Percentiles rank a stretch among this genome's conserved stretches.
Conservation (phyloP, 2,113 vertebrate genomes). For the Hippotragus niger region DNA sequence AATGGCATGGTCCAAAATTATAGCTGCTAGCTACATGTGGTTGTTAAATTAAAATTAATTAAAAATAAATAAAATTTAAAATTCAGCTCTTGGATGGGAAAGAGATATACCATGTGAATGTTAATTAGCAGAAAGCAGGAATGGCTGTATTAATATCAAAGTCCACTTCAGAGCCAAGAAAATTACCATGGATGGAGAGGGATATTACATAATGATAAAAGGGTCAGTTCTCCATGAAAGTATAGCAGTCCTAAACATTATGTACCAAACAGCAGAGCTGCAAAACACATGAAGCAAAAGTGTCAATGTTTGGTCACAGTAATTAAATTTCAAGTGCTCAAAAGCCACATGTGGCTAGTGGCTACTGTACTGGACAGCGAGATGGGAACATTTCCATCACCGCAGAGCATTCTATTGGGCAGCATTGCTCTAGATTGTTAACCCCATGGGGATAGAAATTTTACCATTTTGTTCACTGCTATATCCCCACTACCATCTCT, state of each 20-base stretch:
- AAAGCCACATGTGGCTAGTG: background rate
- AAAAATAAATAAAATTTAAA: constrained; percentile 48
- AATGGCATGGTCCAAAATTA: background rate
- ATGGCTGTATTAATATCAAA: background rate
- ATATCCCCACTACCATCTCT: background rate
- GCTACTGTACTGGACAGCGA: background rate
- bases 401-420: background rate
- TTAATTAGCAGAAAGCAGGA: background rate
- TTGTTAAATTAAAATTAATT: constrained; percentile 43
- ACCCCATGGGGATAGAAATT: background rate
- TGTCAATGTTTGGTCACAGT: background rate
- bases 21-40: background rate
- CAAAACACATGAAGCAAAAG: background rate
- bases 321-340: background rate
- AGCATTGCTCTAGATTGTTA: background rate
- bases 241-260: background rate
- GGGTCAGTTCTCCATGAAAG: background rate
- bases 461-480: background rate
- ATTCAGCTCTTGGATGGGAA: background rate
- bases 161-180: background rate
- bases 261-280: background rate
- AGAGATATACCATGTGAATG: background rate
- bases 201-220: background rate
- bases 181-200: background rate
- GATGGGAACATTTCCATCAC: background rate